phyloP scores from a whole-genome alignment of 2,113 vertebrate species.

The Sialia sialis region DNA sequence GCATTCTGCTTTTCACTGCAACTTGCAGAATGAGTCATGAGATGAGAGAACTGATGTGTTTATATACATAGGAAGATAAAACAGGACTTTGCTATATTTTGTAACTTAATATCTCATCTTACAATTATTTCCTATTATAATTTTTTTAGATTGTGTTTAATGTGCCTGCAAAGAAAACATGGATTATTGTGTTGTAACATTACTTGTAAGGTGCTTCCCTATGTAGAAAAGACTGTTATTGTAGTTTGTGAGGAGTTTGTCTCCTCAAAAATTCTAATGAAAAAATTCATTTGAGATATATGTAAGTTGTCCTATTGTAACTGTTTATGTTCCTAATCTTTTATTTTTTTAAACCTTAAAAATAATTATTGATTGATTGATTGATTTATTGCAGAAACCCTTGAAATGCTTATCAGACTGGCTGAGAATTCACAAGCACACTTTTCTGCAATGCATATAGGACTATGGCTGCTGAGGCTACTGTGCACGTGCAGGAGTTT shows the following conservation, averaged over 20 bases:
- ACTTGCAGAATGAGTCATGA: neutral
- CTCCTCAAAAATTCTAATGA: neutral
- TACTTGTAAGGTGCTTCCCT: neutral
- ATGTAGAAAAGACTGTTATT: neutral
- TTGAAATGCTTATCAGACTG: slow-evolving; percentile 80
- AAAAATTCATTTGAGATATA: neutral
- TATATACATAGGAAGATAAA: neutral
- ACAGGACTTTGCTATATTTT: neutral
- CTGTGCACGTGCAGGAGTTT: slow-evolving; percentile 71
- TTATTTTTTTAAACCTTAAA: neutral
- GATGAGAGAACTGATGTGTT: neutral
- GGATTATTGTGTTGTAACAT: neutral
- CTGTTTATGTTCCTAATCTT: neutral
- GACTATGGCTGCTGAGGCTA: slow-evolving; percentile 73
- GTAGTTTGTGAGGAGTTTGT: neutral
- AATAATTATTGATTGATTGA: neutral
- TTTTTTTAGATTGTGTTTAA: neutral
- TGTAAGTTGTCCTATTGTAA: neutral
- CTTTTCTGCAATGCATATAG: slow-evolving; percentile 75
- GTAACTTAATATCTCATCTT: neutral
- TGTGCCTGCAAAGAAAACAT: neutral
- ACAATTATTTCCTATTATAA: neutral
- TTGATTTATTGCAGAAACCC: slow-evolving; percentile 74
- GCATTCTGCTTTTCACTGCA: neutral
- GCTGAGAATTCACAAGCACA: slow-evolving; percentile 80